Percentiles rank a stretch among this genome's conserved stretches.
Evolutionary conservation across 2,113 vertebrate genomes (phyloP).

Genomic region (Otus sunia): DNA sequence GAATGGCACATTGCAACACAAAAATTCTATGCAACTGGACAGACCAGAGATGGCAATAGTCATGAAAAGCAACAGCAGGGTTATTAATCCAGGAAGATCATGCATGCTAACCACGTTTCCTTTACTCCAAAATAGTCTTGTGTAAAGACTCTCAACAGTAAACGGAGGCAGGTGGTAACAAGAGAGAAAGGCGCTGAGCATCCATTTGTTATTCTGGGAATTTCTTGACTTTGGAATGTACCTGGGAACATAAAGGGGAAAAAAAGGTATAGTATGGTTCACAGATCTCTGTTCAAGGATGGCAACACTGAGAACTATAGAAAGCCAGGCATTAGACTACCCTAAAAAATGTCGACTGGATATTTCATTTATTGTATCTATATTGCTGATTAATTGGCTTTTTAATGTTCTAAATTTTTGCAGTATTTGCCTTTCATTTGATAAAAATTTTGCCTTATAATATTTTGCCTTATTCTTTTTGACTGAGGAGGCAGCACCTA

Average conservation of each 20-base stretch:
- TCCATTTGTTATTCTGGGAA: background rate
- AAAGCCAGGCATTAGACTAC: background rate
- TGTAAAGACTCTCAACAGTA: background rate
- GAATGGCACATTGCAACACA: background rate
- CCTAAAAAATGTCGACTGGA: background rate
- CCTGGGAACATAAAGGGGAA: background rate
- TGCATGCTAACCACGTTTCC: background rate
- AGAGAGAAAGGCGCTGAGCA: background rate
- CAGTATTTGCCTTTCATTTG: background rate
- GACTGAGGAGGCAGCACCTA: background rate
- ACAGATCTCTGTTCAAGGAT: background rate
- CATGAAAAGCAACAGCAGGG: background rate
- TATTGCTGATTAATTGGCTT: background rate
- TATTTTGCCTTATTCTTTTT: background rate
- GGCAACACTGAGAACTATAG: background rate
- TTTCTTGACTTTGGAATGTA: background rate
- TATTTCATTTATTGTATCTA: background rate
- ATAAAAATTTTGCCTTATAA: background rate
- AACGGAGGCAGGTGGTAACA: rapidly evolving
- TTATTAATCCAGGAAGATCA: background rate
- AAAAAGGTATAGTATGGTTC: background rate
- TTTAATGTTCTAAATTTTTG: background rate
- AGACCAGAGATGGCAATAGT: background rate
- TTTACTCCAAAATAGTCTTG: background rate
- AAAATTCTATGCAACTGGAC: background rate